Evolutionary conservation across 1,140 invertebrate genomes (phyloP).

Genomic region (Philopotamus ludificatus): DNA sequence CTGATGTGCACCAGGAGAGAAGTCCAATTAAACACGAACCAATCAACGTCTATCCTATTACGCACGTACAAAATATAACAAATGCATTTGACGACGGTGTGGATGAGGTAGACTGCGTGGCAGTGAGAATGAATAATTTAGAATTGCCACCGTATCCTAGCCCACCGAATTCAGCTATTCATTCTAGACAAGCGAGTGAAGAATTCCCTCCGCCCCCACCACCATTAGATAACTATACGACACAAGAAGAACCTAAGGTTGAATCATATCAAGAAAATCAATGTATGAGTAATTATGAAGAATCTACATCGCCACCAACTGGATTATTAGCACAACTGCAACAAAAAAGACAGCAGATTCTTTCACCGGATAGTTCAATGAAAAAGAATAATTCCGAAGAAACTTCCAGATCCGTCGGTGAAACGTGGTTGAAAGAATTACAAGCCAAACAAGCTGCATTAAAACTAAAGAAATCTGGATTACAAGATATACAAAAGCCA

Average conservation of each 20-base stretch:
- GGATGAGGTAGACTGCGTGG: slow-evolving; percentile 61
- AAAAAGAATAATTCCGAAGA: slow-evolving; percentile 46
- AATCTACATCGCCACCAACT: slow-evolving; percentile 52
- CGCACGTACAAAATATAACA: slow-evolving; percentile 50
- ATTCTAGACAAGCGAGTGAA: slow-evolving; percentile 82
- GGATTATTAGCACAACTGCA: slow-evolving; percentile 72
- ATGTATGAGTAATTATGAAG: slow-evolving; percentile 46
- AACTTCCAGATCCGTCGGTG: slow-evolving; percentile 51
- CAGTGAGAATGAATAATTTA: slow-evolving; percentile 43
- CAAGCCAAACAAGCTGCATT: slow-evolving; percentile 75
- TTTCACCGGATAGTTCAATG: slow-evolving; percentile 53
- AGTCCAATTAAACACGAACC: slow-evolving; percentile 61
- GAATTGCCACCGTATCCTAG: slow-evolving; percentile 75
- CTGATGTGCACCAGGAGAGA: slow-evolving; percentile 79
- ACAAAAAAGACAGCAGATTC: slow-evolving; percentile 71
- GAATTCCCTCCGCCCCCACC: slow-evolving; percentile 86
- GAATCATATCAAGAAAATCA: slow-evolving; percentile 37
- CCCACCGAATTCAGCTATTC: slow-evolving; percentile 68
- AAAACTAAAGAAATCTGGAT: slow-evolving; percentile 57
- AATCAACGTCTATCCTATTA: slow-evolving; percentile 42
- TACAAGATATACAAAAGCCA: slow-evolving; percentile 42
- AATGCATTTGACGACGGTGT: slow-evolving; percentile 54
- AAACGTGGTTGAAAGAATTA: slow-evolving; percentile 74
- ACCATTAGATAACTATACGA: slow-evolving; percentile 64
- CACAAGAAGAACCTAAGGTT: slow-evolving; percentile 57